phyloP scores from a whole-genome alignment of 2,888 invertebrate genomes.

The Pteria penguin region DNA sequence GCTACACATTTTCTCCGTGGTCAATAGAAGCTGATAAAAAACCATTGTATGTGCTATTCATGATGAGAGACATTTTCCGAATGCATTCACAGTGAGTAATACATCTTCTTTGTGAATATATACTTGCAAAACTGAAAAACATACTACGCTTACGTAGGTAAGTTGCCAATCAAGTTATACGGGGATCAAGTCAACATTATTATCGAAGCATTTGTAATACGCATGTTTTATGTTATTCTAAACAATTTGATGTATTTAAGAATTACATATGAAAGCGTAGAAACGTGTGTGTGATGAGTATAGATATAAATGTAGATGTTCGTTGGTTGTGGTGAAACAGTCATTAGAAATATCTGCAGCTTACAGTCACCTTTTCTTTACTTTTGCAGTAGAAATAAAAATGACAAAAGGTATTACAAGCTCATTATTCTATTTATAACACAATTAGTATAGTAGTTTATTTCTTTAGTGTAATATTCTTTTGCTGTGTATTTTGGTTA shows the following conservation, averaged over 20 bases:
- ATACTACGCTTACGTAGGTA: too few species aligned
- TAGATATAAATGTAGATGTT: not conserved
- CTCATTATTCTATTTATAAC: not conserved
- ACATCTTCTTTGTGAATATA: too few species aligned
- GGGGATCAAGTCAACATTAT: too few species aligned
- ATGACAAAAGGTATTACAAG: constrained; percentile 61
- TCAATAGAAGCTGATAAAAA: constrained; percentile 86
- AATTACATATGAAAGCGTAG: too few species aligned
- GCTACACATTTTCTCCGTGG: constrained; percentile 88
- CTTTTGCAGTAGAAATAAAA: constrained; percentile 61
- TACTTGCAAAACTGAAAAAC: too few species aligned
- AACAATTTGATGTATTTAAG: too few species aligned
- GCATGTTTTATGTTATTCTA: too few species aligned
- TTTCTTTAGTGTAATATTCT: not conserved
- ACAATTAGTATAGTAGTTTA: not conserved
- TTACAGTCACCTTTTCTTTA: not conserved
- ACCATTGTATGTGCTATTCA: constrained; percentile 86
- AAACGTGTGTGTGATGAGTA: too few species aligned
- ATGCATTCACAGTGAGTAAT: constrained; percentile 33
- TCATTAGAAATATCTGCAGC: not conserved
- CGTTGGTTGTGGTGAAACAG: not conserved
- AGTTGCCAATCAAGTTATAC: too few species aligned
- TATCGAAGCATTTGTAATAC: too few species aligned
- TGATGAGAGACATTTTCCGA: constrained; percentile 88
- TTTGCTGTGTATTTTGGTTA: not conserved